Base-by-base conservation (phyloP, 2,113 vertebrate genomes). In the Collichthys lucidus region DNA sequence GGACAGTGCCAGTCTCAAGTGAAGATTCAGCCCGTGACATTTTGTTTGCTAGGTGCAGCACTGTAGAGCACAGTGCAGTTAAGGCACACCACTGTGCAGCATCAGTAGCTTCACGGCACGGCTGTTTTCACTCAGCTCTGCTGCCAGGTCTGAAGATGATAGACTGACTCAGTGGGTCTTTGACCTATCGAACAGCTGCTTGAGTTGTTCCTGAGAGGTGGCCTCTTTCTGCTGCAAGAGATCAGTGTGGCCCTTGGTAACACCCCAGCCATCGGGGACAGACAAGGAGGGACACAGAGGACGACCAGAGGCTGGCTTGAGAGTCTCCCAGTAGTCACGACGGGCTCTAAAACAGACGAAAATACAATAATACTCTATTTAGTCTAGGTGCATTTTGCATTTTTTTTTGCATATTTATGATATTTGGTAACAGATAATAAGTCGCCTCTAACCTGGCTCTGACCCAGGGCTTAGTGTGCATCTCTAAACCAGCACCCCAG, bases 381-480 rank as follows among this genome's bases (percentile, higher is more conserved):
- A 5, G 7, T 20, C 35, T 40, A 40, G 19, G 4, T 29, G 19
- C 20, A 26, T 26, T 26, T 26, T 26, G 26, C 26, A 26, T 26
- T 26, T 26, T 26, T 26, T 26, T 26, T 26, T 22, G 19, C 0
- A 20, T 29, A 26, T 20, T 42, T n/a, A 14, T 53, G 4, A 2
- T 42, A 11, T 44, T 20, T 0, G 20, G 24, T 15, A 46, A 63
- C 3, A 44, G 14, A 26, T 68, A 11, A 42, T 95, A 77, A 47
- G 94, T 95, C 74, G 17, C 47, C 29, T 80, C 94, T 72, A 79
- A 99, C 98, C 98, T 97, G 84, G 98, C 98, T 95, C 98, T 94
- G 89, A 99, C 95, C 98, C 98, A 99, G 19, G 98, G 97, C 74
- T 99, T 99, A 83, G 98, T 99, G 90, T 99, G 98, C 98, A 99